Percentiles rank a stretch among this genome's conserved stretches.
phyloP scores from a whole-genome alignment of 1,140 invertebrate genomes.

The Danaus plexippus region DNA sequence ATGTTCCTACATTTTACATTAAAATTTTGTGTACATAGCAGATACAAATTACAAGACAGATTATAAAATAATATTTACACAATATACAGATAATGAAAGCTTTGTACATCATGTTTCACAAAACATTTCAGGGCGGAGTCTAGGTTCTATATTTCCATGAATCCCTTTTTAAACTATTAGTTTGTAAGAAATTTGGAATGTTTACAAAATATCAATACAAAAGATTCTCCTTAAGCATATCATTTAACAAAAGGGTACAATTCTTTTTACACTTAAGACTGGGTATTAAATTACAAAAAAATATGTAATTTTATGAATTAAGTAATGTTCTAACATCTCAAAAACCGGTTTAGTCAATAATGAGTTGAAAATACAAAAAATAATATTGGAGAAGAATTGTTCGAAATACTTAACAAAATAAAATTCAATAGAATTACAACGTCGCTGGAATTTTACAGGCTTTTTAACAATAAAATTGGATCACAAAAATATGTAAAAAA shows the following conservation, averaged over 20 bases:
- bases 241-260: background rate
- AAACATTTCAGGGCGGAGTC: too few relatives aligned
- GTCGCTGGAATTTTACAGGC: conserved; percentile 8
- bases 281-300: too few relatives aligned
- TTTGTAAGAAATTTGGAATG: conserved; percentile 48
- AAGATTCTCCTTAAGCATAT: conserved; percentile 15
- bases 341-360: too few relatives aligned
- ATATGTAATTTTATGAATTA: too few relatives aligned
- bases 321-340: too few relatives aligned
- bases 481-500: conserved; percentile 1
- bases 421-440: background rate
- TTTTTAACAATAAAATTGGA: conserved; percentile 7
- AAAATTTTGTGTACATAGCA: too few relatives aligned
- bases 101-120: too few relatives aligned
- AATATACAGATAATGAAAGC: conserved; percentile 29
- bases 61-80: conserved; percentile 39
- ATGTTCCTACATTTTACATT: too few relatives aligned
- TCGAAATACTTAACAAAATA: too few relatives aligned
- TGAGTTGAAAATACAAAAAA: too few relatives aligned
- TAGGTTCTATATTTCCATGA: background rate
- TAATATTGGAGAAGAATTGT: too few relatives aligned
- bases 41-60: conserved; percentile 7
- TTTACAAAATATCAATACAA: conserved; percentile 29
- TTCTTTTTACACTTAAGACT: too few relatives aligned
- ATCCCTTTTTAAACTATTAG: conserved; percentile 16